Evolutionary conservation across 2,797 vertebrate genomes (phyloP).

Genomic region (Acipenser ruthenus): DNA sequence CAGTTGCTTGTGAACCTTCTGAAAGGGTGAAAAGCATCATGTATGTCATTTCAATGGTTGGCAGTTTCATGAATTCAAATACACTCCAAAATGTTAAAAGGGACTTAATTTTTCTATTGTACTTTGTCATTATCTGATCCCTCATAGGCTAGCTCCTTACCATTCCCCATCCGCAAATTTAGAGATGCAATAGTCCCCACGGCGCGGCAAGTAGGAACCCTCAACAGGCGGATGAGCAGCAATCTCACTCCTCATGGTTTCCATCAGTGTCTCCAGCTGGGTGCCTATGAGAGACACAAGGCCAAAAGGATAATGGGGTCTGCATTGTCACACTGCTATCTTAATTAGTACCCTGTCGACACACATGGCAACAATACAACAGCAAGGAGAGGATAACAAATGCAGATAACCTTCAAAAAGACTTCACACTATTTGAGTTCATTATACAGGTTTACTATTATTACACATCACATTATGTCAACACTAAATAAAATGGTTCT

Average conservation of each 20-base stretch:
- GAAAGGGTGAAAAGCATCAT: too few species aligned
- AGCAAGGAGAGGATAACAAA: neutral
- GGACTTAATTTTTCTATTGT: too few species aligned
- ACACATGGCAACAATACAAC: neutral
- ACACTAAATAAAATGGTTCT: slow-evolving; percentile 7
- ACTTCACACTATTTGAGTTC: slow-evolving; percentile 9
- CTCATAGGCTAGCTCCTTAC: slow-evolving; percentile 46
- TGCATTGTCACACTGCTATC: slow-evolving; percentile 8
- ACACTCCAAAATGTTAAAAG: too few species aligned
- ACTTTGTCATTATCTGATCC: neutral
- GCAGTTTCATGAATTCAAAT: too few species aligned
- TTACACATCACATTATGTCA: slow-evolving; percentile 15
- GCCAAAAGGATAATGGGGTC: slow-evolving; percentile 2
- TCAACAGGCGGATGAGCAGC: slow-evolving; percentile 79
- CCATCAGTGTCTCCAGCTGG: slow-evolving; percentile 92
- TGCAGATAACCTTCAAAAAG: neutral
- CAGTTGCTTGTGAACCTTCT: too few species aligned
- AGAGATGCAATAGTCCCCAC: slow-evolving; percentile 89
- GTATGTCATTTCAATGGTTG: too few species aligned
- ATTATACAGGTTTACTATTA: slow-evolving; percentile 21
- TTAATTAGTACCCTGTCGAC: slow-evolving; percentile 2
- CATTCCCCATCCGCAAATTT: slow-evolving; percentile 92
- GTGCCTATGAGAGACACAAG: slow-evolving; percentile 53
- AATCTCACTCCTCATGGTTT: slow-evolving; percentile 88
- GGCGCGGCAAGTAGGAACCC: slow-evolving; percentile 73